phyloP scores from a whole-genome alignment of 1,140 invertebrate species.

The Lucilia cuprina region DNA sequence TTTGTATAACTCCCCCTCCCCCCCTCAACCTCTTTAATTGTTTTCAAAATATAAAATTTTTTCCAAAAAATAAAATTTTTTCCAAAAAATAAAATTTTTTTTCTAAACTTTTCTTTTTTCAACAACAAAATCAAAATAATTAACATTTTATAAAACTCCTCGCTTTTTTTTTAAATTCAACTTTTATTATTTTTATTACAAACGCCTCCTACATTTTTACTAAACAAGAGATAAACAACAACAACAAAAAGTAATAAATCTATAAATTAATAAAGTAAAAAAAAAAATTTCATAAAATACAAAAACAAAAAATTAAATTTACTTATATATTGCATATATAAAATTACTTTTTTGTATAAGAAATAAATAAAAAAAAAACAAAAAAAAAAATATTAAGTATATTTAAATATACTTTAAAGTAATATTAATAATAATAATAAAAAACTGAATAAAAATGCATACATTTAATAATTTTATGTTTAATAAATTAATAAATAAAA shows the following conservation, averaged over 20 bases:
- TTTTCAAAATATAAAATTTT: neutral
- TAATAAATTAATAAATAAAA: slow-evolving; percentile 43
- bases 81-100: neutral
- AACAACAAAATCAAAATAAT: slow-evolving; percentile 17
- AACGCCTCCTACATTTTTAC: neutral
- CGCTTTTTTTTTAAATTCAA: neutral
- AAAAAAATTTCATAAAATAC: slow-evolving; percentile 32
- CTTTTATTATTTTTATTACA: slow-evolving; percentile 12
- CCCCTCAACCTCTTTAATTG: no score
- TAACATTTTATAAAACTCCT: neutral
- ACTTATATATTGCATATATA: slow-evolving; percentile 38
- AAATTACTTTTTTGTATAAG: slow-evolving; percentile 33
- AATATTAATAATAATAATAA: slow-evolving; percentile 21
- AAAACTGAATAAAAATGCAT: slow-evolving; percentile 38
- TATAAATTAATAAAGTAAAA: slow-evolving; percentile 37
- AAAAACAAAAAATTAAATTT: slow-evolving; percentile 41
- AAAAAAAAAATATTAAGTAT: slow-evolving; percentile 36
- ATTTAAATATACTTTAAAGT: slow-evolving; percentile 39
- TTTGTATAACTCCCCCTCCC: no score
- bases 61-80: neutral
- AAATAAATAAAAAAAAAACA: slow-evolving; percentile 9
- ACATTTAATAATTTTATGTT: slow-evolving; percentile 43
- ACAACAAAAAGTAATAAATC: slow-evolving; percentile 28
- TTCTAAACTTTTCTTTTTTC: neutral
- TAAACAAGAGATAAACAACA: neutral